phyloP scores from a whole-genome alignment of 2,113 vertebrate species.

The Ptilorrhoa leucosticta region DNA sequence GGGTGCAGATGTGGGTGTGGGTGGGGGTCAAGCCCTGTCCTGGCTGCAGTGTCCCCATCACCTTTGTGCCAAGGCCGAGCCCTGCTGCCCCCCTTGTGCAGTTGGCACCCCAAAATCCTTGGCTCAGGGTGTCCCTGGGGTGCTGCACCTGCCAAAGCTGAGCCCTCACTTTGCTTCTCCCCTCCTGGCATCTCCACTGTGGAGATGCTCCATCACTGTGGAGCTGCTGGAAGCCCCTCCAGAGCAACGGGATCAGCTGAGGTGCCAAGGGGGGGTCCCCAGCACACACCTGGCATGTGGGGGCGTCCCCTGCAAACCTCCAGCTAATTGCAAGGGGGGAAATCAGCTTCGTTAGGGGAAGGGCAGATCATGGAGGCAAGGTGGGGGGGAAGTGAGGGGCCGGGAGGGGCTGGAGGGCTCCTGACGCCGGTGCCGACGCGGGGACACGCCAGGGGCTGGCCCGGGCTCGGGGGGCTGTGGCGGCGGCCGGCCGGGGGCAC shows the following conservation, averaged over 20 bases:
- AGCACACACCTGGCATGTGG: accelerated
- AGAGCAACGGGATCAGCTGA: not conserved
- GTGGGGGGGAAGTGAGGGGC: not conserved
- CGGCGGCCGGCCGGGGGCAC: not conserved
- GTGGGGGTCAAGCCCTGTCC: not conserved
- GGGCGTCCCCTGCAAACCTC: not conserved
- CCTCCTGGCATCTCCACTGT: accelerated
- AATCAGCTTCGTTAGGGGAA: not conserved
- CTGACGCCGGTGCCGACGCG: not conserved
- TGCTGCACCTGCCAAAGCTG: not conserved
- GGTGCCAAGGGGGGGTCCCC: not conserved
- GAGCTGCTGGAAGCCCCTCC: not conserved
- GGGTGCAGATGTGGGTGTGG: not conserved
- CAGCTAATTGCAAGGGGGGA: not conserved
- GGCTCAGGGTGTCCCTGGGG: accelerated
- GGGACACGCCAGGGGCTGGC: not conserved
- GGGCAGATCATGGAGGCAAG: not conserved
- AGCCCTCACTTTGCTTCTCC: not conserved
- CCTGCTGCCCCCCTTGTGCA: not conserved
- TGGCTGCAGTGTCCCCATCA: not conserved
- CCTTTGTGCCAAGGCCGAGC: accelerated
- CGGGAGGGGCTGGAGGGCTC: not conserved
- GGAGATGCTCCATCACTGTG: not conserved
- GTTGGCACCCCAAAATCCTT: not conserved
- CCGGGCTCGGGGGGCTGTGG: not conserved